Conservation (phyloP, 1,140 invertebrate species). For the Trinorchestia longiramus region DNA sequence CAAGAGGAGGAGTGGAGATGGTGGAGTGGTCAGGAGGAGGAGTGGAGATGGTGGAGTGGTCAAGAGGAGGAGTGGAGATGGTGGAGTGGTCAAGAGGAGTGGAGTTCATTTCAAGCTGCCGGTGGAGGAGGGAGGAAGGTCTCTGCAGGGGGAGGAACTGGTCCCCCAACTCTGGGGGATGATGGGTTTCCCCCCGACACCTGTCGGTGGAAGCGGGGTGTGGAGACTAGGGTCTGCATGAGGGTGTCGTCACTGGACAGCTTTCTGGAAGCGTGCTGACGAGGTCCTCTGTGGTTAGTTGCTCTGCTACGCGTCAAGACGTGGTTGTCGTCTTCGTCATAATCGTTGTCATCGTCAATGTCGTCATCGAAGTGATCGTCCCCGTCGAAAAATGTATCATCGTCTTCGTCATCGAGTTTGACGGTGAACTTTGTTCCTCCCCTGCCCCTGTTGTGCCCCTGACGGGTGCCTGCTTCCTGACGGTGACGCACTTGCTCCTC, state of each 20-base stretch:
- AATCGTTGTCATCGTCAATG: not conserved
- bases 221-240: not conserved
- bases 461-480: not conserved
- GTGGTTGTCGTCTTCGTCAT: not conserved
- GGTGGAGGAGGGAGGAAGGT: not conserved
- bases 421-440: not conserved
- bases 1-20: too few relatives aligned
- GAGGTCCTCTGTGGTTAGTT: too few relatives aligned
- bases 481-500: not conserved
- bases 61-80: too few relatives aligned
- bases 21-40: too few relatives aligned
- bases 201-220: not conserved
- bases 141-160: not conserved
- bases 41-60: too few relatives aligned
- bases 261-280: too few relatives aligned
- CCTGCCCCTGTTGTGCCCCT: not conserved
- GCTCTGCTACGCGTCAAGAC: not conserved
- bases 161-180: not conserved
- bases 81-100: too few relatives aligned
- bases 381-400: not conserved
- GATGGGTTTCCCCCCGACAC: not conserved
- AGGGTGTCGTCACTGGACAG: not conserved
- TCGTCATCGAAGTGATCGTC: conserved; percentile 1
- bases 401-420: not conserved
- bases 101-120: not conserved